Conservation (phyloP, 2,113 vertebrate genomes). For the Sorex fumeus region DNA sequence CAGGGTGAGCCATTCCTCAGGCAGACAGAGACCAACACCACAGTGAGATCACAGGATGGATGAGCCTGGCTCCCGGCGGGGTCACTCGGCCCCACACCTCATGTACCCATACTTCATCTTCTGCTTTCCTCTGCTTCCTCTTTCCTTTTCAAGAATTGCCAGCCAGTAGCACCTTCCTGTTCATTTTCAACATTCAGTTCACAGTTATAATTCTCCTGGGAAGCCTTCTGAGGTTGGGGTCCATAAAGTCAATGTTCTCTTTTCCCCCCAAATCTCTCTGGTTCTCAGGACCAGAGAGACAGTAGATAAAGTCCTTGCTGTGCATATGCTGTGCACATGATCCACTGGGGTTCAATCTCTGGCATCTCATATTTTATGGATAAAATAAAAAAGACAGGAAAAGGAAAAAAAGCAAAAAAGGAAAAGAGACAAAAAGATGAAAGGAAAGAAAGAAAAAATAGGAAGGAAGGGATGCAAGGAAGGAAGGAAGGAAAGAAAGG, state of each 20-base stretch:
- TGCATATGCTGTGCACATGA: no score
- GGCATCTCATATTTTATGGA: no score
- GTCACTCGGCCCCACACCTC: not conserved
- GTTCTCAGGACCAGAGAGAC: no score
- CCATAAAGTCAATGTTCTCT: not conserved
- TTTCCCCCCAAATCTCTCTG: not conserved
- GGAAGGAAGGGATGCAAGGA: no score
- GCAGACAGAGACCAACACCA: not conserved
- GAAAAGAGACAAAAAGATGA: no score
- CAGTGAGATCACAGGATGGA: accelerated
- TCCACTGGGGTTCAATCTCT: no score
- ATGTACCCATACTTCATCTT: not conserved
- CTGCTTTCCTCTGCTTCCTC: not conserved
- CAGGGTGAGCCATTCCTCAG: slow-evolving; percentile 32
- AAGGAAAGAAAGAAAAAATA: no score
- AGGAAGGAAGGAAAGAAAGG: no score
- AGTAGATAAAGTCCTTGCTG: not conserved
- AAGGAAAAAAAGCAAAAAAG: no score
- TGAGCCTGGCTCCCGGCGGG: not conserved
- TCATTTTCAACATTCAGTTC: not conserved
- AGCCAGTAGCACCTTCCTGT: not conserved
- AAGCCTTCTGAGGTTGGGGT: not conserved
- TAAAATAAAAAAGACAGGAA: no score
- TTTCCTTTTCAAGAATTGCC: not conserved
- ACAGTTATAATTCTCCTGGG: not conserved